A percentile compares a stretch with the other conserved stretches of the same genome.
Conservation (phyloP, 2,797 vertebrate genomes). For the Microctenopoma stevenorrisi region DNA sequence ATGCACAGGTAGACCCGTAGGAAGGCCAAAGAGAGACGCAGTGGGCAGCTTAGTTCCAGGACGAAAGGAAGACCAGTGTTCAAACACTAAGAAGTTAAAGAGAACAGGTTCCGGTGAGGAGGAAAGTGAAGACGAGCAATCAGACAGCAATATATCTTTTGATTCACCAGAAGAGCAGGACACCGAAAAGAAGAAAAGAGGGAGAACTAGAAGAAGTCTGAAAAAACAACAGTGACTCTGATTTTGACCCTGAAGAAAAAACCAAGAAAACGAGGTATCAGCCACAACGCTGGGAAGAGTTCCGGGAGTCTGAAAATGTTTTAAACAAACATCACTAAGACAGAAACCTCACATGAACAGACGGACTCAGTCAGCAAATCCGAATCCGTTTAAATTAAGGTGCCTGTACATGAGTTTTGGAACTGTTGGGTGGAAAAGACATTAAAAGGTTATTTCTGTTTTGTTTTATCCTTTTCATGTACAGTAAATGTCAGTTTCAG, state of each 20-base stretch:
- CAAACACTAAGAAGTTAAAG: constrained; percentile 6
- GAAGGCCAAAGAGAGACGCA: constrained; percentile 40
- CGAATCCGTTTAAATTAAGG: too few species aligned
- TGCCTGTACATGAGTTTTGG: background rate
- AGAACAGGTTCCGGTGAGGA: constrained; percentile 12
- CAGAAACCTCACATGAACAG: background rate
- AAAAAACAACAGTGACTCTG: constrained; percentile 35
- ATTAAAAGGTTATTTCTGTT: background rate
- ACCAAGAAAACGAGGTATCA: constrained; percentile 20
- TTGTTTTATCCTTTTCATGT: background rate
- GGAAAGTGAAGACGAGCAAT: constrained; percentile 12
- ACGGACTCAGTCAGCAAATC: too few species aligned
- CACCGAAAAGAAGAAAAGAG: background rate
- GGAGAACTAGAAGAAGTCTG: constrained; percentile 9
- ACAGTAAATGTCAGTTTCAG: background rate
- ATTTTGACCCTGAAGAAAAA: constrained; percentile 40
- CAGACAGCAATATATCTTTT: constrained; percentile 3
- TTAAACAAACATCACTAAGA: background rate
- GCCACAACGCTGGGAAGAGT: constrained; percentile 4
- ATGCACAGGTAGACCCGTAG: constrained; percentile 38
- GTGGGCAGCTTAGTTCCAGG: background rate
- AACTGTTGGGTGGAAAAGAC: background rate
- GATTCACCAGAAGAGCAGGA: constrained; percentile 5
- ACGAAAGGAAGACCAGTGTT: background rate
- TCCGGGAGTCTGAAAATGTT: constrained; percentile 18